Conservation (phyloP, 1,140 invertebrate genomes). For the Mizuhopecten yessoensis region DNA sequence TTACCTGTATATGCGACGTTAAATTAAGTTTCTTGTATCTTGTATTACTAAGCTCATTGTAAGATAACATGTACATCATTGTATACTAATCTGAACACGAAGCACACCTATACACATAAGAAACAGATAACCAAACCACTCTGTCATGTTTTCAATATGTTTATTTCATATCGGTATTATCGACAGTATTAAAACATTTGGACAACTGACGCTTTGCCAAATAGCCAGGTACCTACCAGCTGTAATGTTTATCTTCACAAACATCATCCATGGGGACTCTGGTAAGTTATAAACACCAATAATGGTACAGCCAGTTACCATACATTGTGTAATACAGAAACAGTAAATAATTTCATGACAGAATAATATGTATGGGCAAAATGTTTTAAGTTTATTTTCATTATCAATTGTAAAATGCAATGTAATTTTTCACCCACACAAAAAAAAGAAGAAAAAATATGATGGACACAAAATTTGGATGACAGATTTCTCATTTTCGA, state of each 20-base stretch:
- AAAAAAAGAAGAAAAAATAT: not conserved
- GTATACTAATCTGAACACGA: too few species aligned
- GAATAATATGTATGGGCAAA: not conserved
- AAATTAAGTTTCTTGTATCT: too few species aligned
- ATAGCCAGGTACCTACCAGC: not conserved
- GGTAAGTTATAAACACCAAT: not conserved
- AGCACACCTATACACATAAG: too few species aligned
- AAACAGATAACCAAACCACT: not conserved
- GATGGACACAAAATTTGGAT: not conserved
- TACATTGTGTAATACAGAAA: not conserved
- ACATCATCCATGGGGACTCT: not conserved
- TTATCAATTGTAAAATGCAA: not conserved
- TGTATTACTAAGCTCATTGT: too few species aligned
- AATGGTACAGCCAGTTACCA: not conserved
- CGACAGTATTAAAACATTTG: conserved; percentile 29
- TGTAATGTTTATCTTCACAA: not conserved
- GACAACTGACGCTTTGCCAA: conserved; percentile 23
- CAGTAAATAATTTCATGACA: not conserved
- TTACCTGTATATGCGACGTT: too few species aligned
- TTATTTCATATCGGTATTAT: conserved; percentile 29
- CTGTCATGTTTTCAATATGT: not conserved
- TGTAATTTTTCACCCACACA: conserved; percentile 1
- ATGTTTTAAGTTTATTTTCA: not conserved
- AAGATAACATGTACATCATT: too few species aligned
- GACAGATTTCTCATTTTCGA: too few species aligned